These are phyloP conservation scores for Drosophila quinaria DNA, from an alignment of 2,888 invertebrate species.

Conservation along the genomic window DNA sequence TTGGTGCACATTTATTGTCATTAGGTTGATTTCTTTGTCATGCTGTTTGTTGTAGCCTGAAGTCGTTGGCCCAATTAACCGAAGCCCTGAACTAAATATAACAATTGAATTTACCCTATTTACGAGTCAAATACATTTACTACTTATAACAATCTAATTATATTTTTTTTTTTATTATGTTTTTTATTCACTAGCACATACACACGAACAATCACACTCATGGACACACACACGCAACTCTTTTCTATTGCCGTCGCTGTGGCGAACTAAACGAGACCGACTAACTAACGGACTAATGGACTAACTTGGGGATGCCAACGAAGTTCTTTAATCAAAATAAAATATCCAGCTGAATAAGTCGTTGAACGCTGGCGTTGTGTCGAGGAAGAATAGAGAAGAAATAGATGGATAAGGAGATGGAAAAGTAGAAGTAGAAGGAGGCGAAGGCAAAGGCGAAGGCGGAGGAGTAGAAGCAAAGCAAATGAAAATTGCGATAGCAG, in stretches of 20 bases:
- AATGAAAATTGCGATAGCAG: conserved; percentile 42
- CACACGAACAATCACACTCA: not conserved
- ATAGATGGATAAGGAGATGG: not conserved
- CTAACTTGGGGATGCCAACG: conserved; percentile 46
- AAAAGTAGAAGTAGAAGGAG: not conserved
- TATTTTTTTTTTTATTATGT: conserved; percentile 13
- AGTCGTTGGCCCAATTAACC: conserved; percentile 55
- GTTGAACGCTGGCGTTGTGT: conserved; percentile 52
- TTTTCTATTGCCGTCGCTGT: conserved; percentile 37
- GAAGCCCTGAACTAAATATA: conserved; percentile 64
- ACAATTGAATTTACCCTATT: conserved; percentile 42
- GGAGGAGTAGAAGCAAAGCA: conserved; percentile 17
- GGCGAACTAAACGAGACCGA: conserved; percentile 35
- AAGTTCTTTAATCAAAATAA: conserved; percentile 64
- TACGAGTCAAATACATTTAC: conserved; percentile 20
- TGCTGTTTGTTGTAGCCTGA: conserved; percentile 5
- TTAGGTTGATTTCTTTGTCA: conserved; percentile 43
- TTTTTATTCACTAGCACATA: conserved; percentile 1
- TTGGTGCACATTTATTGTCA: conserved; percentile 49
- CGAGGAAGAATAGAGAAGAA: conserved; percentile 25
- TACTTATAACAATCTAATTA: conserved; percentile 26
- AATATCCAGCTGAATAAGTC: conserved; percentile 61
- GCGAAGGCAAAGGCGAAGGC: not conserved
- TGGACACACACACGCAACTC: conserved; percentile 23
- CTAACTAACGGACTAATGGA: conserved; percentile 39